phyloP scores from a whole-genome alignment of 30 jellyfish, hydroid and myxozoan genomes.

The Hydractinia echinata region DNA sequence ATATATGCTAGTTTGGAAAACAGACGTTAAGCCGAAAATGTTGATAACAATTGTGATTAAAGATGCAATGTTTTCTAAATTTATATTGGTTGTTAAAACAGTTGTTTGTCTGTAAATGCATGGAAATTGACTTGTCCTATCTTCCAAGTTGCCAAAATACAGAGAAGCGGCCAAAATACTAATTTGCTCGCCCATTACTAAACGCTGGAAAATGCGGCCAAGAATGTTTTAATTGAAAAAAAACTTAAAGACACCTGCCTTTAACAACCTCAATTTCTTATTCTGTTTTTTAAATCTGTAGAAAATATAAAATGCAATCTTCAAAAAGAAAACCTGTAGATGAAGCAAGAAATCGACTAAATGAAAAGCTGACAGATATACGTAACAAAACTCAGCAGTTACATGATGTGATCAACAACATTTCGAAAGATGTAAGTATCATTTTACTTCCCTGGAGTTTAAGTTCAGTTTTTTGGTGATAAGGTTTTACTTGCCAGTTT shows the following conservation, averaged over 20 bases:
- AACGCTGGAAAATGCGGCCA: no score
- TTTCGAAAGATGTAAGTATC: neutral
- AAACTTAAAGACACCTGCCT: neutral
- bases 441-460: neutral
- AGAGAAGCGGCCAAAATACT: no score
- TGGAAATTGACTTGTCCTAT: no score
- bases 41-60: no score
- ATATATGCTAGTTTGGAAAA: no score
- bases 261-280: neutral
- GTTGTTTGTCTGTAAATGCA: no score
- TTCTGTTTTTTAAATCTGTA: neutral
- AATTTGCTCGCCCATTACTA: no score
- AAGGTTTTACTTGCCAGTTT: no score
- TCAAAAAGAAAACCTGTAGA: conserved; percentile 11
- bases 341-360: conserved; percentile 21
- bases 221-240: neutral
- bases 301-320: neutral
- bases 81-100: no score
- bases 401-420: conserved; percentile 5
- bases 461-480: neutral
- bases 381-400: conserved; percentile 16
- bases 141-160: no score
- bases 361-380: conserved; percentile 18
- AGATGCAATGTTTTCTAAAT: no score
- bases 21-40: no score